Conservation (phyloP, 2,797 vertebrate species). For the Columba guinea region DNA sequence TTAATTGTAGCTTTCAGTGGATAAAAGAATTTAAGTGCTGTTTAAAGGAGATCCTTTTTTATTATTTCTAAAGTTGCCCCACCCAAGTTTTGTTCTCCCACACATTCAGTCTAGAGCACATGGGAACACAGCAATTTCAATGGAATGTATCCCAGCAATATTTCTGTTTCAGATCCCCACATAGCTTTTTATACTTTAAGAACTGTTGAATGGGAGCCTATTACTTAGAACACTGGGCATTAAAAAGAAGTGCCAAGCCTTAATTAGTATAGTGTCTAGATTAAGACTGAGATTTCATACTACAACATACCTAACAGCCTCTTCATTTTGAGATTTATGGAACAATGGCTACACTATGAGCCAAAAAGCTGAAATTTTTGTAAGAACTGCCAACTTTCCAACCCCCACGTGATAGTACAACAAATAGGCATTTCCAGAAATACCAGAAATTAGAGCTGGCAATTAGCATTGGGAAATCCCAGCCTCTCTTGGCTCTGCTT, state of each 20-base stretch:
- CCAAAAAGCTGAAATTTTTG: background rate
- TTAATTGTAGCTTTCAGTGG: background rate
- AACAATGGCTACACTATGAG: background rate
- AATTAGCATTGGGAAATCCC: conserved; percentile 61
- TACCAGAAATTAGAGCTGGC: conserved; percentile 50
- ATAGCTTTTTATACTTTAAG: background rate
- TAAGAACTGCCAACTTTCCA: background rate
- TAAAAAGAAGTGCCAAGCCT: background rate
- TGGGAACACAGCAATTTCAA: background rate
- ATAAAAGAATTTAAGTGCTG: background rate
- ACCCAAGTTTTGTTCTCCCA: conserved; percentile 18
- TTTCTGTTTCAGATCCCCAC: background rate
- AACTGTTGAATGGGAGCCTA: background rate
- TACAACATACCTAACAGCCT: background rate
- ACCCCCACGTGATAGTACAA: background rate
- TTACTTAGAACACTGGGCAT: background rate
- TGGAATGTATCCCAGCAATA: background rate
- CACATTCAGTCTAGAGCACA: background rate
- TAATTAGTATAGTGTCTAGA: background rate
- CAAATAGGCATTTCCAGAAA: conserved; percentile 57
- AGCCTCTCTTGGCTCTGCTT: conserved; percentile 14
- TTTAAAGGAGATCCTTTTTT: background rate
- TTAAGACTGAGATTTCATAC: background rate
- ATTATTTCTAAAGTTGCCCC: background rate
- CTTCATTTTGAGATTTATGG: background rate